phyloP scores from a whole-genome alignment of 2,888 invertebrate species.

The Drosophila falleni region DNA sequence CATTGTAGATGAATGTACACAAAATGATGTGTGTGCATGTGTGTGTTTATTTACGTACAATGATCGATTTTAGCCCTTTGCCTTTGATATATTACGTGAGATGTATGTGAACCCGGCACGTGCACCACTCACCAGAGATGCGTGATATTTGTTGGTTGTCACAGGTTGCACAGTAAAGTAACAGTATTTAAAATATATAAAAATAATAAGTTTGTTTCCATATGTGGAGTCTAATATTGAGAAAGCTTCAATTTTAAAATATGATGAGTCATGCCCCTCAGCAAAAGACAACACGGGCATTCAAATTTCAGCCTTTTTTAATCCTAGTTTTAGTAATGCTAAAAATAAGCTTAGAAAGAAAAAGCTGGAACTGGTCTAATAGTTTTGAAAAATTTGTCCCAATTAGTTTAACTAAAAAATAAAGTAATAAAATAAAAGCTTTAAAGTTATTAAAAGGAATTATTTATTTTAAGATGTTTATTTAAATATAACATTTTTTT shows the following conservation, averaged over 20 bases:
- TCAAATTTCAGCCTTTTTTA: too few relatives aligned
- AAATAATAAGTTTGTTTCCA: neutral
- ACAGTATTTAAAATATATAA: neutral
- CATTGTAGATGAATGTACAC: neutral
- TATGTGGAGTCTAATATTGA: neutral
- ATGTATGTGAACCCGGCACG: conserved; percentile 50
- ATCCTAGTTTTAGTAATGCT: too few relatives aligned
- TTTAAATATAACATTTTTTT: too few relatives aligned
- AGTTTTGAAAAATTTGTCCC: too few relatives aligned
- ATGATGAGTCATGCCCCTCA: too few relatives aligned
- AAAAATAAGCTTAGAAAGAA: too few relatives aligned
- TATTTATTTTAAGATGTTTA: too few relatives aligned
- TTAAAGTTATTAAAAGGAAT: too few relatives aligned
- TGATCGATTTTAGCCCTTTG: conserved; percentile 64
- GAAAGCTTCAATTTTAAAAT: neutral
- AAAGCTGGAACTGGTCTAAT: too few relatives aligned
- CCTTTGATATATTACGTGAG: conserved; percentile 62
- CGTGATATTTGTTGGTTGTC: neutral
- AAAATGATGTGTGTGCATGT: conserved; percentile 10
- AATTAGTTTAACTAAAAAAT: too few relatives aligned
- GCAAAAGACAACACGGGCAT: too few relatives aligned
- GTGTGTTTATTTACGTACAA: conserved; percentile 12
- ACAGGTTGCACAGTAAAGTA: neutral
- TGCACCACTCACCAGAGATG: conserved; percentile 59
- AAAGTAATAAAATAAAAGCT: too few relatives aligned